Percentiles rank a stretch among this genome's conserved stretches.
phyloP scores from a whole-genome alignment of 2,797 vertebrate species.

The Coreius guichenoti region DNA sequence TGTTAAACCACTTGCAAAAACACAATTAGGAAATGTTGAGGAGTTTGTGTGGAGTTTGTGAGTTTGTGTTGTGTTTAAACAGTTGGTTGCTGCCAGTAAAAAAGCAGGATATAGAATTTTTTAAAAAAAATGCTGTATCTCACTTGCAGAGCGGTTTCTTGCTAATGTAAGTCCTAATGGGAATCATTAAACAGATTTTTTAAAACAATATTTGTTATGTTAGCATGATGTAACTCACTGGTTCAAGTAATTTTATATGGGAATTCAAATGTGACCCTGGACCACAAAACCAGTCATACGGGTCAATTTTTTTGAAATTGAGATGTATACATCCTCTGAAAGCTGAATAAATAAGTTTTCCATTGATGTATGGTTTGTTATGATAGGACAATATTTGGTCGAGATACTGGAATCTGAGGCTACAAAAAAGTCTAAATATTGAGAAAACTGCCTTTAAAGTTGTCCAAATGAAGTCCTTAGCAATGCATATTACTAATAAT shows the following conservation, averaged over 20 bases:
- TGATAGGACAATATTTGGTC: too few relatives aligned
- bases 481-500: too few relatives aligned
- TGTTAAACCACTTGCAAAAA: conserved; percentile 37
- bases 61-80: not conserved
- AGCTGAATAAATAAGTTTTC: too few relatives aligned
- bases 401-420: too few relatives aligned
- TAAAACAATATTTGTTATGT: not conserved
- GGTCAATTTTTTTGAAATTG: too few relatives aligned
- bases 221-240: not conserved
- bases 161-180: not conserved
- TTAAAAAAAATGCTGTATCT: not conserved
- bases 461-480: too few relatives aligned
- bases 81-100: not conserved
- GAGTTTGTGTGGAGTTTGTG: not conserved
- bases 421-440: too few relatives aligned
- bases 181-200: not conserved
- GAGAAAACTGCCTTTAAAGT: too few relatives aligned
- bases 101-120: not conserved
- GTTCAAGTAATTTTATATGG: not conserved
- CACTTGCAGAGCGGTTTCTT: not conserved
- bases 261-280: not conserved
- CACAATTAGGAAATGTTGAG: conserved; percentile 30
- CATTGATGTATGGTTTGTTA: too few relatives aligned
- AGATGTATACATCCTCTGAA: too few relatives aligned
- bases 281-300: too few relatives aligned